phyloP scores from a whole-genome alignment of 2,888 invertebrate genomes.

The Platycheirus albimanus region DNA sequence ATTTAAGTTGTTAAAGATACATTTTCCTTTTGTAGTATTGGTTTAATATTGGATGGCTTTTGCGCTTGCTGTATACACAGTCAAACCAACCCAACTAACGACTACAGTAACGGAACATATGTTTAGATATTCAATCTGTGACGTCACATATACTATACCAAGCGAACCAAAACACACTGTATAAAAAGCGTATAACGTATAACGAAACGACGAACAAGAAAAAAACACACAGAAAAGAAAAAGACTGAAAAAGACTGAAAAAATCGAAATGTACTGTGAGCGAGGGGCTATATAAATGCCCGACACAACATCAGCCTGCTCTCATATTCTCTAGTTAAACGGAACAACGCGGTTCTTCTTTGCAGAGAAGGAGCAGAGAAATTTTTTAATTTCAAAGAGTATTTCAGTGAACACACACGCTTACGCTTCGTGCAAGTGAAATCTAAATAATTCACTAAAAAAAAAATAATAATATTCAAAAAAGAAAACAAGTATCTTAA shows the following conservation, averaged over 20 bases:
- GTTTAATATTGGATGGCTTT: conserved; percentile 12
- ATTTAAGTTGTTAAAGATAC: conserved; percentile 7
- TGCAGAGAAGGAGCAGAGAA: conserved; percentile 60
- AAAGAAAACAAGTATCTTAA: not conserved
- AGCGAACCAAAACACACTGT: conserved; percentile 19
- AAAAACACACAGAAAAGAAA: conserved; percentile 14
- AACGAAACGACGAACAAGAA: conserved; percentile 44
- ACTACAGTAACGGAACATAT: conserved; percentile 67
- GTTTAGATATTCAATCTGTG: conserved; percentile 59
- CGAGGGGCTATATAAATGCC: conserved; percentile 71
- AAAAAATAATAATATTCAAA: not conserved
- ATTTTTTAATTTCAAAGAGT: conserved; percentile 40
- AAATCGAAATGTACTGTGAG: conserved; percentile 42
- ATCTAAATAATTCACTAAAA: conserved; percentile 25
- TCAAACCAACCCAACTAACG: not conserved
- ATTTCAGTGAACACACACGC: conserved; percentile 69
- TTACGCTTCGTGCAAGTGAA: conserved; percentile 71
- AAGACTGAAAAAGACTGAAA: too few species aligned
- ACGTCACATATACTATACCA: conserved; percentile 56
- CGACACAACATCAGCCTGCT: conserved; percentile 61
- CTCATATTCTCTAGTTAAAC: conserved; percentile 75
- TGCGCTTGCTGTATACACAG: not conserved
- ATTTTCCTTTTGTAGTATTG: not conserved
- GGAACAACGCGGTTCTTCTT: conserved; percentile 69
- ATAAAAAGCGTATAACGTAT: too few species aligned